Evolutionary conservation across 2,113 vertebrate genomes (phyloP).

Genomic region (Condylura cristata): DNA sequence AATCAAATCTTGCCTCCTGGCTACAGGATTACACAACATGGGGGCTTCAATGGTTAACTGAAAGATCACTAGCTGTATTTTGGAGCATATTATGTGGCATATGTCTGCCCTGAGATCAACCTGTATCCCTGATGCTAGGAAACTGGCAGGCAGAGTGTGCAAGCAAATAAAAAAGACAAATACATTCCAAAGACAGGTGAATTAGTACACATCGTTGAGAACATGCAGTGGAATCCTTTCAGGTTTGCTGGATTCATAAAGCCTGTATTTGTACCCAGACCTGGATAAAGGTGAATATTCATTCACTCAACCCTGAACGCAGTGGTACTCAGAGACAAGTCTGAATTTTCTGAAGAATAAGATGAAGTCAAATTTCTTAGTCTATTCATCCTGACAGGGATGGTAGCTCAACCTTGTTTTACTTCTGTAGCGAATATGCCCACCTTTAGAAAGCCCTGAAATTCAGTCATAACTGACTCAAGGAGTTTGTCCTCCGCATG

Average conservation of each 20-base stretch:
- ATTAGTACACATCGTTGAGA: constrained; percentile 73
- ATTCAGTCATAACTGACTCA: not conserved
- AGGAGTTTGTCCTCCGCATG: not conserved
- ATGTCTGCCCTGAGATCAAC: constrained; percentile 70
- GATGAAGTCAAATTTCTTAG: not conserved
- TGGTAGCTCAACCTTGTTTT: not conserved
- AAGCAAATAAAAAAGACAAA: constrained; percentile 73
- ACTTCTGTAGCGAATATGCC: constrained; percentile 41
- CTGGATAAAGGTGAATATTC: not conserved
- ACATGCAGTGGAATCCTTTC: constrained; percentile 71
- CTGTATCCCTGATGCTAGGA: constrained; percentile 73
- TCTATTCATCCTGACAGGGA: not conserved
- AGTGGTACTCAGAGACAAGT: not conserved
- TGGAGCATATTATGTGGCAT: constrained; percentile 28
- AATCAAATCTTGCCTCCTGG: constrained; percentile 37
- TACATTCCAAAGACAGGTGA: constrained; percentile 66
- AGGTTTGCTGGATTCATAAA: constrained; percentile 1
- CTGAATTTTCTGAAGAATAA: not conserved
- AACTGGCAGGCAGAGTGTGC: constrained; percentile 73
- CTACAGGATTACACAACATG: not conserved
- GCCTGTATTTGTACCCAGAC: not conserved
- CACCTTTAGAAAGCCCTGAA: constrained; percentile 9
- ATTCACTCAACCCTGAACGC: not conserved
- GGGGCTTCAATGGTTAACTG: constrained; percentile 47
- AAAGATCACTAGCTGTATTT: not conserved